Evolutionary conservation across 1,140 invertebrate species (phyloP), one percentile per base, ranked within the genome.

Genomic region (Drosophila albomicans): DNA sequence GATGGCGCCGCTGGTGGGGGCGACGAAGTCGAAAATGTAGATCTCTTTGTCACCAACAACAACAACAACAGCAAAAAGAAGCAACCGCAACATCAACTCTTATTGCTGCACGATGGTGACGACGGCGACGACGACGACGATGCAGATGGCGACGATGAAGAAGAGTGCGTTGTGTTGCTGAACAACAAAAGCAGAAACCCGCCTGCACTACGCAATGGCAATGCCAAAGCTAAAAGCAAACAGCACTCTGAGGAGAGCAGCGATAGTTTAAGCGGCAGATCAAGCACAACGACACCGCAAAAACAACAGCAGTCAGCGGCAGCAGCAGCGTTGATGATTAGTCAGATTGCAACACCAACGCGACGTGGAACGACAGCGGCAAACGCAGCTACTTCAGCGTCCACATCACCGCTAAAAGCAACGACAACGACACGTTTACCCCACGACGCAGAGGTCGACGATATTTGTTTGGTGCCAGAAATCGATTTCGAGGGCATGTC

Each of bases 401-500:
- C 84, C 56, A 35, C 73, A 56, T 88, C 85, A 15, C 85, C 85
- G 49, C 72, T 78, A 2, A 88, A 88, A 81, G 56, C 81, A 58
- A 28, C 70, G n/a, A 57, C 78, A 58, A 28, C 70, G 10, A 62
- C 78, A 43, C 86, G 78, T 45, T 71, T 86, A 25, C 68, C 75
- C 11, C 80, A 81, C 66, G 91, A 92, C 68, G 90, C 91, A 69
- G 91, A 92, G 71, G 78, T 67, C 49, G 91, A 92, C 62, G 92
- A 92, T 68, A 91, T 92, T 66, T 89, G 86, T 59, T 57, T 90
- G 35, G 91, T 92, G 68, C 92, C 92, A 78, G 91, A 92, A 81
- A 92, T 92, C 38, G 92, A 92, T 71, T 92, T 91, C 94, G 80
- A 95, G 95, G 92, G 95, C 95, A 86, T 85, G 85, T 90, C 90